A percentile compares a stretch with the other conserved stretches of the same genome.
Conservation (phyloP, 2,888 invertebrate species). For the Drosophila atroscutellata region DNA sequence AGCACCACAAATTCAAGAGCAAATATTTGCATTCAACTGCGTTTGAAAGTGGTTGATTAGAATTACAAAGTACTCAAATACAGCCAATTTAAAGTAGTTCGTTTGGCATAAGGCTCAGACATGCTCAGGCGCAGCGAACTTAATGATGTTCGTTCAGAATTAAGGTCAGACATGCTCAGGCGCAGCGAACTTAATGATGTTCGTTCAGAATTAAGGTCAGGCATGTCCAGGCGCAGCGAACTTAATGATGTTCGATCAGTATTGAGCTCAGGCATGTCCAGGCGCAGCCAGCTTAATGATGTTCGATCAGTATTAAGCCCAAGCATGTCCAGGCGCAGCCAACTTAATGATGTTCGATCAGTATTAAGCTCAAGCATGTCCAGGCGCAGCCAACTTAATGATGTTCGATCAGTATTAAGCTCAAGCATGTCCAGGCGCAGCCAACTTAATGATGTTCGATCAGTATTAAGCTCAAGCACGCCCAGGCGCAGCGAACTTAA, state of each 20-base stretch:
- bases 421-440: background rate
- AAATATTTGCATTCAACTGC: background rate
- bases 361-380: background rate
- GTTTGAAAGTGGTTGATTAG: background rate
- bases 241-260: background rate
- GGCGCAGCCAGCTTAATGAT: background rate
- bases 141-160: background rate
- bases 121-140: background rate
- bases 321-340: background rate
- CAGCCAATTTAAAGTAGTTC: background rate
- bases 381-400: background rate
- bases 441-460: conserved; percentile 6
- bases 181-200: conserved; percentile 2
- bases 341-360: conserved; percentile 4
- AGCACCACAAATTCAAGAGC: background rate
- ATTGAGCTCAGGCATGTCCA: background rate
- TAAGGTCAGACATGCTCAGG: background rate
- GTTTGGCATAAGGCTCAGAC: background rate
- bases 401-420: background rate
- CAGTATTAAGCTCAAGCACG: background rate
- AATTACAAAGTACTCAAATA: background rate
- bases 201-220: background rate
- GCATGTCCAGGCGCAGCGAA: background rate
- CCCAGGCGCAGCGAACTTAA: background rate
- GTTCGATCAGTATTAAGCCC: background rate